Percentiles rank a stretch among this genome's conserved stretches.
Evolutionary conservation across 2,888 invertebrate genomes (phyloP).

Genomic region (Coenonympha glycerion): DNA sequence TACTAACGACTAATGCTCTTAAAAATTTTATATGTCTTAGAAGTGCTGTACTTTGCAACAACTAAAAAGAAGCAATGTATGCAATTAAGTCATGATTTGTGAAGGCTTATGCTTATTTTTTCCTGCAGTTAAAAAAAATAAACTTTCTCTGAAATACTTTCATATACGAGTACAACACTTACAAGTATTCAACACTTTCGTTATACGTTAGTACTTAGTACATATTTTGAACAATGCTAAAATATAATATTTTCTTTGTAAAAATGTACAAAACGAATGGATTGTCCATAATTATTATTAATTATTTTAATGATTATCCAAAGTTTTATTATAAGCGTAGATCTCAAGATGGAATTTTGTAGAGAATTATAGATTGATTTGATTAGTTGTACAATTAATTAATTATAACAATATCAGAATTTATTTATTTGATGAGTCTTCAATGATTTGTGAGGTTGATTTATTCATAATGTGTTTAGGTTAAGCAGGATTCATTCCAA

Average conservation of each 20-base stretch:
- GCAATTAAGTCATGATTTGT: too few species aligned
- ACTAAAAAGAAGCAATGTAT: too few species aligned
- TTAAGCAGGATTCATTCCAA: conserved; percentile 71
- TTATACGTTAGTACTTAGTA: conserved; percentile 1
- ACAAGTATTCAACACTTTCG: not conserved
- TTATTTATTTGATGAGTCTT: conserved; percentile 66
- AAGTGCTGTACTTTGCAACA: too few species aligned
- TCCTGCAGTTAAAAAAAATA: too few species aligned
- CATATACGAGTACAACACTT: too few species aligned
- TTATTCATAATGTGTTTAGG: conserved; percentile 42
- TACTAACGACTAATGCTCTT: not conserved
- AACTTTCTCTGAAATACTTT: too few species aligned
- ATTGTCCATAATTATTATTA: conserved; percentile 62
- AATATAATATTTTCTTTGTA: conserved; percentile 56
- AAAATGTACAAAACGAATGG: conserved; percentile 67
- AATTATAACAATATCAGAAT: conserved; percentile 47
- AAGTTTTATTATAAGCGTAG: conserved; percentile 74
- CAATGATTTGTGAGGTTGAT: conserved; percentile 61
- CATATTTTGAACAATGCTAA: conserved; percentile 23
- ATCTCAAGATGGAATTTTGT: conserved; percentile 67
- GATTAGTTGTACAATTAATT: conserved; percentile 62
- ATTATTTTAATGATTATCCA: conserved; percentile 70
- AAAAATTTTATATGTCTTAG: not conserved
- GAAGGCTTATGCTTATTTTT: too few species aligned
- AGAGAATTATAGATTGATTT: conserved; percentile 52